Base-by-base conservation (phyloP, 2,888 invertebrate species). In the Ischnura elegans region DNA sequence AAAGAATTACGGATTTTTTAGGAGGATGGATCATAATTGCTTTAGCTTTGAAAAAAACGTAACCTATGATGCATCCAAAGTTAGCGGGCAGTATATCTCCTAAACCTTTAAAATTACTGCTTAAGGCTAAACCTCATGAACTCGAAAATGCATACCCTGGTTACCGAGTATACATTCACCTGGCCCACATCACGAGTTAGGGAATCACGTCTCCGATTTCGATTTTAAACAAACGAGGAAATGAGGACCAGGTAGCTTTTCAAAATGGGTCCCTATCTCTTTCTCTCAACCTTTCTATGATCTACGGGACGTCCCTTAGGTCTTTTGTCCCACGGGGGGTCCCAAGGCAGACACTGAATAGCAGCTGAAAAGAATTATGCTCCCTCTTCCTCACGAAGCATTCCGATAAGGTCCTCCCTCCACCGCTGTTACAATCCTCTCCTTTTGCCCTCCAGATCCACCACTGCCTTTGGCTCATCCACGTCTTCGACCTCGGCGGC, bases 351-450 rank as follows among this genome's bases (percentile, higher is more conserved):
- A 42, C 51, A 55, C 87, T 36, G 51, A 61, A 66, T 76, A 10
- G 66, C 76, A 76, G 76, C 29, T 29, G 76, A 5, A 90, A n/a
- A 90, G 66, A 90, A 36, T 61, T 43, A 90, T n/a, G n/a, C 90
- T 45, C 36, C 90, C 45, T 55, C 90, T 36, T 76, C 76, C 36
- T 76, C 76, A 36, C 36, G 76, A 76, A 76, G 5, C 36, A 36
- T 36, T 76, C 76, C 76, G 76, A 76, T 76, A 42, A 55, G 2
- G 25, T n/a, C 46, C 87, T 47, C 46, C n/a, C 51, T 8, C 51
- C 51, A 19, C 51, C 51, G 51, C 13, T n/a, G n/a, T n/a, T n/a
- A n/a, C n/a, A n/a, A n/a, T n/a, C 43, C 45, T 86, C 86, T 36
- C 43, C 86, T 45, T n/a, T n/a, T n/a, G 47, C 46, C 51, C 76